A percentile compares a stretch with the other conserved stretches of the same genome.
phyloP scores from a whole-genome alignment of 2,888 invertebrate genomes.

The Halictus ligatus region DNA sequence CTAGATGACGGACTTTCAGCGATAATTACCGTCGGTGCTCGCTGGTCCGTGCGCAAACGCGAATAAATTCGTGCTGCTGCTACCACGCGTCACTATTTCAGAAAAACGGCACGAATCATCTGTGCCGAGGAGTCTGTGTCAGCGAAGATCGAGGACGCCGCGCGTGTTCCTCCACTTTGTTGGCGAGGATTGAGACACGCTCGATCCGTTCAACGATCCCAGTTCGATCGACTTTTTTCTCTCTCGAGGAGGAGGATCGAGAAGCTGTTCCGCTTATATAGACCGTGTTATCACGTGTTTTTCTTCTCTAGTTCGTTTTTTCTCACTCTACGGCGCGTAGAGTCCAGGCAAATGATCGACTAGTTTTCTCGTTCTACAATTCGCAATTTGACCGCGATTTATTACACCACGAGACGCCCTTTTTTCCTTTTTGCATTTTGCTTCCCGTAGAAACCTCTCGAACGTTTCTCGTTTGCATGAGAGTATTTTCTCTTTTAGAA shows the following conservation, averaged over 20 bases:
- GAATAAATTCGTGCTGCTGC: neutral
- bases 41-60: neutral
- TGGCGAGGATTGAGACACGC: conserved; percentile 23
- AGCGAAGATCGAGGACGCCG: conserved; percentile 13
- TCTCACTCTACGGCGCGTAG: neutral
- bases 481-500: conserved; percentile 8
- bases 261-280: neutral
- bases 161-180: conserved; percentile 24
- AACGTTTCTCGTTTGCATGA: neutral
- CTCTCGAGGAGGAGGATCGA: neutral
- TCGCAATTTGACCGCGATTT: conserved; percentile 3
- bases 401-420: neutral
- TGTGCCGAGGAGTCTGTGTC: neutral
- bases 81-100: neutral
- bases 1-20: conserved; percentile 39
- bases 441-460: neutral
- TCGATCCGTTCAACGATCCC: conserved; percentile 16
- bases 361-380: neutral
- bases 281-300: conserved; percentile 16
- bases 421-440: neutral
- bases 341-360: neutral
- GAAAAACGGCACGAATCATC: conserved; percentile 4
- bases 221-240: conserved; percentile 11
- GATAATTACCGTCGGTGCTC: conserved; percentile 32
- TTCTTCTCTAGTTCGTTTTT: neutral